Base-by-base conservation (phyloP, 2,888 invertebrate genomes). In the Hemithea aestivaria region DNA sequence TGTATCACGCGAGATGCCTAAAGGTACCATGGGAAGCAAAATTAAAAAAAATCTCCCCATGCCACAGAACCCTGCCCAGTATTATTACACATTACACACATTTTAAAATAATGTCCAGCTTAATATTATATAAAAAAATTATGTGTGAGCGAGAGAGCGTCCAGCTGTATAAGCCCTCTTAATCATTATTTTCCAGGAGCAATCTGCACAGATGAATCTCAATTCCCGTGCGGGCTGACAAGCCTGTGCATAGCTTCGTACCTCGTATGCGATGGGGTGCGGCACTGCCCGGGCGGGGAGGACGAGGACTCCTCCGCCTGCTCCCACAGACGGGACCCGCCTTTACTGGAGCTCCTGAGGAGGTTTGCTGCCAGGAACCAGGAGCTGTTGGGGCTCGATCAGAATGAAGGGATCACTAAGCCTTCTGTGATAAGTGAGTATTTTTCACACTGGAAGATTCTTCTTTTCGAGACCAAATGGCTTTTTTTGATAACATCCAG, bases 201-300 rank as follows among this genome's bases (percentile, higher is more conserved):
- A 45, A 62, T 76, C 10, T 87, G 87, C 69, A 74, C 63, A 56
- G 76, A 81, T 40, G 75, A 77, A 6, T 73, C 80, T 20, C 81
- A 84, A 48, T 85, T 81, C 58, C 53, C 59, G 5, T 87, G 87
- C 49, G 85, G 85, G 0, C 45, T 61, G 21, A 82, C 83, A 9
- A 69, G 73, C 47, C 79, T 92, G 27, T 92, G 92, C 72, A 88
- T 92, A 35, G 90, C 92, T 1, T 89, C 90, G 31, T 89, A 90
- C 56, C 75, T 92, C 47, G 87, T 90, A 9, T 92, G 92, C 65
- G 92, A 92, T 53, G 91, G 91, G 6, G 88, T 91, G 10, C 78
- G 88, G 1, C 91, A 92, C 62, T 92, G 92, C 51, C 91, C 92
- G 0, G 89, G 89, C 0, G 91, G 90, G 2, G 90, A 90, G 41